Percentiles rank a stretch among this genome's conserved stretches.
Conservation (phyloP, 2,888 invertebrate genomes). For the Philonicus albiceps region DNA sequence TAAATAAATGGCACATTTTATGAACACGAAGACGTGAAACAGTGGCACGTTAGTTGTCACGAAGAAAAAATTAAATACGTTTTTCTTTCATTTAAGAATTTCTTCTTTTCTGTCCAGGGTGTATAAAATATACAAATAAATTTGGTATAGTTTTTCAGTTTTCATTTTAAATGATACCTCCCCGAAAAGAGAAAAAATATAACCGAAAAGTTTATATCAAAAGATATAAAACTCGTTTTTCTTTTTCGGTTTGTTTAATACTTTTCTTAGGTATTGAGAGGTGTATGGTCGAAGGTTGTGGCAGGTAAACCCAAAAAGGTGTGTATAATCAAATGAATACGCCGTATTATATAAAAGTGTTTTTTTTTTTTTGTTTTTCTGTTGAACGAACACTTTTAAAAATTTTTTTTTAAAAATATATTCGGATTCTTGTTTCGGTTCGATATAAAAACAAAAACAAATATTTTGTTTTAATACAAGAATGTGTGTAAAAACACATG, state of each 20-base stretch:
- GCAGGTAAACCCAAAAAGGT: not conserved
- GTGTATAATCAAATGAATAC: constrained; percentile 6
- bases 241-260: not conserved
- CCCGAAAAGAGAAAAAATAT: not conserved
- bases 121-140: not conserved
- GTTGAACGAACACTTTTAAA: not conserved
- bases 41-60: not conserved
- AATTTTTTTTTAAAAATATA: not conserved
- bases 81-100: not conserved
- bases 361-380: not conserved
- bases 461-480: constrained; percentile 12
- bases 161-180: not conserved
- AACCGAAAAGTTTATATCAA: not conserved
- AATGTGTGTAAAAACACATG: constrained; percentile 15
- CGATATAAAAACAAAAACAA: too few species aligned
- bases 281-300: not conserved
- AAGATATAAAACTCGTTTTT: constrained; percentile 12
- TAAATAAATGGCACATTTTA: not conserved
- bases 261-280: not conserved
- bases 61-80: not conserved
- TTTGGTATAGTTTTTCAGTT: not conserved
- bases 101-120: not conserved
- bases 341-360: not conserved
- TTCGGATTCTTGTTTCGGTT: not conserved
- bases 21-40: not conserved